These are phyloP conservation scores for Menura novaehollandiae DNA, from an alignment of 2,113 vertebrate species.

Conservation along the genomic window DNA sequence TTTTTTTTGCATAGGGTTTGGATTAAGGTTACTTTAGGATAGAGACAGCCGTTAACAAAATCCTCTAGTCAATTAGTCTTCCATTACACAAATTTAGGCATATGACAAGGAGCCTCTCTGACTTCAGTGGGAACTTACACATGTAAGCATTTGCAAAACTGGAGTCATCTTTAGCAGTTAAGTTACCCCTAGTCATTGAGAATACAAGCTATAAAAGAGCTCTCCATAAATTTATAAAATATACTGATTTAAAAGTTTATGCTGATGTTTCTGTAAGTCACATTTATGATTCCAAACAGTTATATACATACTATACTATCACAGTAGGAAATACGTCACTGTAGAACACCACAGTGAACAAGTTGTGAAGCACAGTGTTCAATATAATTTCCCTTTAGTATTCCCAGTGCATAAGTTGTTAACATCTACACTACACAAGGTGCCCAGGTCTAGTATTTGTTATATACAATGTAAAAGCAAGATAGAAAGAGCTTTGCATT, in stretches of 20 bases:
- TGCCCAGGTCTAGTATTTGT: constrained; percentile 43
- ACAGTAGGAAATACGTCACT: constrained; percentile 65
- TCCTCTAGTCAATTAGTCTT: background rate
- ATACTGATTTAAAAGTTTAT: constrained; percentile 65
- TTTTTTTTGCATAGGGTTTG: constrained; percentile 74
- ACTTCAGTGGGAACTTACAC: constrained; percentile 19
- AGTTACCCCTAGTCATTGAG: constrained; percentile 34
- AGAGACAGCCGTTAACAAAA: constrained; percentile 59
- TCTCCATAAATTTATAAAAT: constrained; percentile 72
- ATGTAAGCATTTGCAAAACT: constrained; percentile 18
- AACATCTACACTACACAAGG: constrained; percentile 17
- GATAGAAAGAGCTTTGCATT: constrained; percentile 40
- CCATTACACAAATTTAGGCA: constrained; percentile 13
- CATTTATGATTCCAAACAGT: constrained; percentile 63
- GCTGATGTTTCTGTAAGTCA: constrained; percentile 65
- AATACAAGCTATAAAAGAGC: constrained; percentile 69
- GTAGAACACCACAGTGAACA: constrained; percentile 68
- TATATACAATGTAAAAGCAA: constrained; percentile 52
- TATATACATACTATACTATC: constrained; percentile 66
- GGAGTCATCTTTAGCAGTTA: constrained; percentile 41
- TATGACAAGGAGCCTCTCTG: background rate
- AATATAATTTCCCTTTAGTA: constrained; percentile 59
- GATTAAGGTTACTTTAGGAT: constrained; percentile 55
- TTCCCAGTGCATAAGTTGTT: constrained; percentile 52
- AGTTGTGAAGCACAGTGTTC: constrained; percentile 74